phyloP scores from a whole-genome alignment of 1,140 invertebrate species.

The Bombus cullumanus region DNA sequence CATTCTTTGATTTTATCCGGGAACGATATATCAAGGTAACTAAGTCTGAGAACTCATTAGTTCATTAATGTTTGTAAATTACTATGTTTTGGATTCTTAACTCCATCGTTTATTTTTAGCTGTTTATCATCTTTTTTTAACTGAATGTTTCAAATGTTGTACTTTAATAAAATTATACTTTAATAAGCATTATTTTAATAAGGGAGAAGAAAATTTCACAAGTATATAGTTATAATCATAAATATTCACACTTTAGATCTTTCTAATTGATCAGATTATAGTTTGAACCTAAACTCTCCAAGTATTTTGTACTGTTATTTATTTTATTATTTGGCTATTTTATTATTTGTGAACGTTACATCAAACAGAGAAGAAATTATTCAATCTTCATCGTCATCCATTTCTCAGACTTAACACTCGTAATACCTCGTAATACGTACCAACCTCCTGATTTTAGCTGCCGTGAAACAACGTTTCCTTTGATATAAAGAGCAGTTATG shows the following conservation, averaged over 20 bases:
- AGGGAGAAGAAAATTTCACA: not conserved
- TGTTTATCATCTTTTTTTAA: no score
- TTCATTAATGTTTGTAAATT: not conserved
- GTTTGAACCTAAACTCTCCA: no score
- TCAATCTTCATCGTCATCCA: not conserved
- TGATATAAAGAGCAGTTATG: not conserved
- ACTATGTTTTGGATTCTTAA: not conserved
- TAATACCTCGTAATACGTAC: not conserved
- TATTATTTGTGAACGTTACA: not conserved
- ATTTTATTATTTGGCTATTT: not conserved
- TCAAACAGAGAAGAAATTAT: not conserved
- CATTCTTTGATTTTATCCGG: not conserved
- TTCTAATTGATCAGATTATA: no score
- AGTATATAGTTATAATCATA: not conserved
- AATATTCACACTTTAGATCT: not conserved
- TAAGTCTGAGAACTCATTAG: not conserved
- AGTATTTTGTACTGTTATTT: not conserved
- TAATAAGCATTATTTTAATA: not conserved
- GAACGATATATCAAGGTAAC: not conserved
- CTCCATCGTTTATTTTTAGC: not conserved
- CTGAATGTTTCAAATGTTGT: no score
- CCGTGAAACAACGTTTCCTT: constrained; percentile 2
- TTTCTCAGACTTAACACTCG: not conserved
- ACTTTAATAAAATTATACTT: no score
- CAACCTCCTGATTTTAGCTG: not conserved